These are phyloP conservation scores for Mirounga angustirostris DNA, from an alignment of 2,113 vertebrate genomes.

Conservation along the genomic window DNA sequence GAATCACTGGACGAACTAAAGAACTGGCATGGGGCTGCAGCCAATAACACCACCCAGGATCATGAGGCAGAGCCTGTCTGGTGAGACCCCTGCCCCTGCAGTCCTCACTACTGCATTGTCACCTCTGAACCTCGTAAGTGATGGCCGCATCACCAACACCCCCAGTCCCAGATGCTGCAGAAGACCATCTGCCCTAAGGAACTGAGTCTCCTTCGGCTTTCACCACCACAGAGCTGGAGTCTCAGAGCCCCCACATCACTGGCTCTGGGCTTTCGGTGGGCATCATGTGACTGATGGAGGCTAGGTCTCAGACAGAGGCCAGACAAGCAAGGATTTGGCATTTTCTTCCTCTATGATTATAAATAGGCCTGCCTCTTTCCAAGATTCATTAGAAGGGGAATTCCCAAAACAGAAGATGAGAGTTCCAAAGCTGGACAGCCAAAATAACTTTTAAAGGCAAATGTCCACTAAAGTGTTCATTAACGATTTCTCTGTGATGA, in stretches of 20 bases:
- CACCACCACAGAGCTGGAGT: no score
- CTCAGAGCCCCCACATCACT: neutral
- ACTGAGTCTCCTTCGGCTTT: neutral
- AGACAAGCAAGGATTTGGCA: neutral
- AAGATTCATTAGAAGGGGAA: neutral
- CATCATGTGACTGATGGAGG: no score
- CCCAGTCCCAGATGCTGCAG: neutral
- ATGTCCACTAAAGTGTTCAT: neutral
- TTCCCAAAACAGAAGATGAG: constrained; percentile 35
- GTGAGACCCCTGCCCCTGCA: neutral
- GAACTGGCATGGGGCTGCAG: neutral
- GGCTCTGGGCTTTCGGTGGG: neutral
- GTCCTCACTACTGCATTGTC: neutral
- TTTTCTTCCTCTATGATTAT: neutral
- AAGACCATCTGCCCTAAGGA: neutral
- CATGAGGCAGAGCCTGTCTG: neutral
- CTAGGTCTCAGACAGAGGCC: neutral
- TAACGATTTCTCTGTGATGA: constrained; percentile 36
- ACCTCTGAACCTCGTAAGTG: neutral
- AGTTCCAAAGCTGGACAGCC: neutral
- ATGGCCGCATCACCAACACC: neutral
- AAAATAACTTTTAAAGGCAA: constrained; percentile 22
- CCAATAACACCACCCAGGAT: neutral
- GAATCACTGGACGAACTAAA: neutral
- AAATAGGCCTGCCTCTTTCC: neutral